Evolutionary conservation across 2,888 invertebrate species (phyloP).

Genomic region (Neocrepidodera transversa): DNA sequence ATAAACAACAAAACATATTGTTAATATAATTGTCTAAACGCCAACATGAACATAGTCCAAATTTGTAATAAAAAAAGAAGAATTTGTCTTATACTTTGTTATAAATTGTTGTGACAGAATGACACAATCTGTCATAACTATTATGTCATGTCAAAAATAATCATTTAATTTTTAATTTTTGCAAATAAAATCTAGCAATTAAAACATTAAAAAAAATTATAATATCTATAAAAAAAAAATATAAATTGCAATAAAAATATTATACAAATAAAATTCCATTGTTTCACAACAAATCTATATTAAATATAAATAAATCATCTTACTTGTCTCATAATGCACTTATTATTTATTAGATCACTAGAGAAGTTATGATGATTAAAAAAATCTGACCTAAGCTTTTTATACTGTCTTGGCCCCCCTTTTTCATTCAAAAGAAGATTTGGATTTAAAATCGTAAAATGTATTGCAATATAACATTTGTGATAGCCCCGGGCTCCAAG

Average conservation of each 20-base stretch:
- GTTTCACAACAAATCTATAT: background rate
- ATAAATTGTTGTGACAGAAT: no score
- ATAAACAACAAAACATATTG: no score
- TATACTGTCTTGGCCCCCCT: conserved; percentile 39
- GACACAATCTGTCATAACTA: no score
- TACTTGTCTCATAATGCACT: conserved; percentile 42
- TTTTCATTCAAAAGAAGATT: conserved; percentile 30
- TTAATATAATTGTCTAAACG: no score
- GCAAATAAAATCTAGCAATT: no score
- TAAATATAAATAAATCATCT: conserved; percentile 10
- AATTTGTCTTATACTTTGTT: no score
- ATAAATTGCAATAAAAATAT: background rate
- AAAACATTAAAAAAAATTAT: no score
- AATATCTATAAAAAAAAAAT: no score
- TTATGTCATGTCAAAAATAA: no score
- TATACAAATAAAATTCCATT: background rate
- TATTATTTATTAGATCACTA: conserved; percentile 32
- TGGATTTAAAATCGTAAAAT: background rate
- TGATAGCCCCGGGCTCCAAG: conserved; percentile 34
- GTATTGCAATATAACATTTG: conserved; percentile 37
- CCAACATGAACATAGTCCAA: no score
- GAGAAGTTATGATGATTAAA: conserved; percentile 37
- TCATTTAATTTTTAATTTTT: no score
- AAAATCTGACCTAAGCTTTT: conserved; percentile 39
- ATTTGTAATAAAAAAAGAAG: no score